Conservation (phyloP, 2,888 invertebrate genomes). For the Abscondita cerata region DNA sequence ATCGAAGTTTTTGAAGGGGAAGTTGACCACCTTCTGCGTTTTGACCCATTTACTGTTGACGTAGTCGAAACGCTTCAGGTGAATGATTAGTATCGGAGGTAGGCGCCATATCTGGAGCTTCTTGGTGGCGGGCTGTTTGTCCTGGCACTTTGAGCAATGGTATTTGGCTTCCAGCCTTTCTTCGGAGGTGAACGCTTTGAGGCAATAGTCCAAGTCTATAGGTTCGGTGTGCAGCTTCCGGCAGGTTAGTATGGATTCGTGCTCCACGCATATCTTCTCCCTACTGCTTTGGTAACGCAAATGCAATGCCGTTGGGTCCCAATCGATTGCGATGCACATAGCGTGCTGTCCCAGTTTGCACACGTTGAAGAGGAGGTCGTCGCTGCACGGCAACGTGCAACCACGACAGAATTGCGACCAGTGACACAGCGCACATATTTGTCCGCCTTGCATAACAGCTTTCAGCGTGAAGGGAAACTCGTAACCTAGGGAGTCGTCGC, state of each 20-base stretch:
- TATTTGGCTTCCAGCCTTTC: slow-evolving; percentile 87
- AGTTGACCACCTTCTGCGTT: slow-evolving; percentile 91
- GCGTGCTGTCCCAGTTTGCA: slow-evolving; percentile 45
- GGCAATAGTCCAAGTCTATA: slow-evolving; percentile 83
- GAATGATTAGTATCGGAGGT: slow-evolving; percentile 88
- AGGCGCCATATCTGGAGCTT: slow-evolving; percentile 91
- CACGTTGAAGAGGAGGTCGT: slow-evolving; percentile 61
- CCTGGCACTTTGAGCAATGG: slow-evolving; percentile 84
- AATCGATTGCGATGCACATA: slow-evolving; percentile 82
- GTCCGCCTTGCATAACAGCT: slow-evolving; percentile 75
- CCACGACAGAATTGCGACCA: slow-evolving; percentile 88
- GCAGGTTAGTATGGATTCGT: slow-evolving; percentile 74
- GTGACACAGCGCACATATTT: slow-evolving; percentile 78
- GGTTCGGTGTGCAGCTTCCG: slow-evolving; percentile 80
- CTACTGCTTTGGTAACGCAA: slow-evolving; percentile 68
- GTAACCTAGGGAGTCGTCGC: slow-evolving; percentile 91
- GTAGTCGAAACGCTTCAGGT: slow-evolving; percentile 91
- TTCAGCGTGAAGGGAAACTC: slow-evolving; percentile 91
- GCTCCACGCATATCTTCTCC: slow-evolving; percentile 70
- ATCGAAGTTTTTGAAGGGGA: slow-evolving; percentile 86
- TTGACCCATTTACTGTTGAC: slow-evolving; percentile 93
- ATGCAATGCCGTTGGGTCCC: slow-evolving; percentile 94
- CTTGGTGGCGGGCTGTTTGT: slow-evolving; percentile 85
- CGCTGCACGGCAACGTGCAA: slow-evolving; percentile 77
- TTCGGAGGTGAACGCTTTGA: slow-evolving; percentile 87